Percentiles rank a stretch among this genome's conserved stretches.
Evolutionary conservation across 2,888 invertebrate species (phyloP).

Genomic region (Proisotoma minuta): DNA sequence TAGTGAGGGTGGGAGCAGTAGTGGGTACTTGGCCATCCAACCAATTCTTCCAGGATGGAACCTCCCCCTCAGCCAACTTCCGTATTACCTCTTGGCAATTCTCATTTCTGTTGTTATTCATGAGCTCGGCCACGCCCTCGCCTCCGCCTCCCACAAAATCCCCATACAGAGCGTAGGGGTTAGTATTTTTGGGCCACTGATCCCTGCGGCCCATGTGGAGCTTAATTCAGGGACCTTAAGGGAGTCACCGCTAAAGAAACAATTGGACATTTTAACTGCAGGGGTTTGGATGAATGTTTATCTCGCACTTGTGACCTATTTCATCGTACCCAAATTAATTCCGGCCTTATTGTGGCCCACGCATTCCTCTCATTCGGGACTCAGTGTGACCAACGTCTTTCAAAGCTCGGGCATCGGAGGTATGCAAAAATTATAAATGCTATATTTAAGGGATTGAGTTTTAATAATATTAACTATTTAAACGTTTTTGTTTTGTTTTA

Average conservation of each 20-base stretch:
- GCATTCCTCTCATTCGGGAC: conserved; percentile 42
- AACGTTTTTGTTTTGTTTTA: conserved; percentile 1
- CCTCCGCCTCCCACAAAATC: conserved; percentile 45
- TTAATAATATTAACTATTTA: not conserved
- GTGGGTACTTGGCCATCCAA: conserved; percentile 42
- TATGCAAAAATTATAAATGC: conserved; percentile 16
- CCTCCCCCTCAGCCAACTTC: conserved; percentile 44
- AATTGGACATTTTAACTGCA: conserved; percentile 46
- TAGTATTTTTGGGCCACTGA: conserved; percentile 44
- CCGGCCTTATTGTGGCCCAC: conserved; percentile 44
- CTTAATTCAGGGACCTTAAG: conserved; percentile 43
- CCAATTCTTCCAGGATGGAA: conserved; percentile 47
- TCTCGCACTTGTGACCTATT: conserved; percentile 43
- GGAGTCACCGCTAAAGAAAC: conserved; percentile 41
- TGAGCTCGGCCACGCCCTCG: conserved; percentile 45
- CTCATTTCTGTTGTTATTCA: conserved; percentile 46
- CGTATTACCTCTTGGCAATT: conserved; percentile 45
- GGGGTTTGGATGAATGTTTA: conserved; percentile 47
- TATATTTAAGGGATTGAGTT: no score
- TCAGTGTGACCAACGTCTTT: conserved; percentile 42
- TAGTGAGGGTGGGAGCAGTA: conserved; percentile 1
- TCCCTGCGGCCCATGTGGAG: conserved; percentile 42
- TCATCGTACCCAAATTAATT: conserved; percentile 43
- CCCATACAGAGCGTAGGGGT: conserved; percentile 46
- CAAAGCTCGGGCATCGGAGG: conserved; percentile 45